Base-by-base conservation (phyloP, 2,888 invertebrate genomes). In the Drosophila tripunctata region DNA sequence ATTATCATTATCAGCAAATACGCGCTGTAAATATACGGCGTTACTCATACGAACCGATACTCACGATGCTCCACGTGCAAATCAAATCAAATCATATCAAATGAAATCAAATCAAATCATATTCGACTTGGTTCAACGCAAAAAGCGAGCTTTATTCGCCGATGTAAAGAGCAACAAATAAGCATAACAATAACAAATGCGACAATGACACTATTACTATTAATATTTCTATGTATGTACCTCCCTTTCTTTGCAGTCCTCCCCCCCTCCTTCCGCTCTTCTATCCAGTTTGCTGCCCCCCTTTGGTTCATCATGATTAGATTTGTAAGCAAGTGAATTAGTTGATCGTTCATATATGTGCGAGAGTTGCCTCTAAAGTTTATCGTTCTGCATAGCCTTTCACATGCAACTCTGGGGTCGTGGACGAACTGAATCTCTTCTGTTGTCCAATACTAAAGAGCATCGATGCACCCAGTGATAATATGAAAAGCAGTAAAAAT, bases 201-300 rank as follows among this genome's bases (percentile, higher is more conserved):
- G 82, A 86, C 82, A 82, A 82, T 82, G 83, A 86, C 82, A 86
- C 80, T 86, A 83, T 82, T 69, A 73, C 66, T 65, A 74, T 69
- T 62, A 69, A 74, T 61, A 57, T 82, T 69, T 74, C 66, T 65
- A 74, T 69, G 58, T 66, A 74, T 61, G 54, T 19, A 50, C 30
- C 36, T 27, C 45, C 31, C 33, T 45, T 15, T 21, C 10, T 45
- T 15, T 21, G 7, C 40, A 10, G 4, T 21, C 17, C 24, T 19
- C 44, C 36, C 2, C 38, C 21, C 3, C 6, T 15, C 17, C 10
- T 8, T 10, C 5, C 21, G 4, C 4, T 3, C 21, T 4, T 4
- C 3, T 4, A 4, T 21, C 21, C 24, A 15, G 24, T 40, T n/a
- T n/a, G n/a, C n/a, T 24, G 14, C 35, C 19, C 21, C 27, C 27